Evolutionary conservation across 2,888 invertebrate species (phyloP).

Genomic region (Coelogynopora nodosa): DNA sequence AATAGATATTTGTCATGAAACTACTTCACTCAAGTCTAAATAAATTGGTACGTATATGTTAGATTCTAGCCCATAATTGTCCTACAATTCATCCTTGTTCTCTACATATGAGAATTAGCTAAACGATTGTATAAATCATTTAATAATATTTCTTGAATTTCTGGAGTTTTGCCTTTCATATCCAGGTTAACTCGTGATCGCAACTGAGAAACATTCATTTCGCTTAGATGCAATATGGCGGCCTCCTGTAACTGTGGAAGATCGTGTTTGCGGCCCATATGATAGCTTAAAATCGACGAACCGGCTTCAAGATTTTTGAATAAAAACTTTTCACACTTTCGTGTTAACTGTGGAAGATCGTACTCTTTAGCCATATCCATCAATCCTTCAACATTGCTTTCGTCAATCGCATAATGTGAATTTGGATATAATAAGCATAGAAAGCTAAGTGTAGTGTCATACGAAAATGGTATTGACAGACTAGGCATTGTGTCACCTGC

Average conservation of each 20-base stretch:
- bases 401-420: not conserved
- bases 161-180: slow-evolving; percentile 39
- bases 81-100: too few species aligned
- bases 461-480: slow-evolving; percentile 39
- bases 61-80: not conserved
- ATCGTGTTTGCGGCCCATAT: slow-evolving; percentile 42
- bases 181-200: slow-evolving; percentile 41
- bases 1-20: too few species aligned
- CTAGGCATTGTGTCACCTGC: slow-evolving; percentile 22
- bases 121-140: slow-evolving; percentile 41
- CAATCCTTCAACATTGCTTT: slow-evolving; percentile 40
- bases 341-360: slow-evolving; percentile 29
- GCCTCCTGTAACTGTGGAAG: slow-evolving; percentile 40
- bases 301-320: slow-evolving; percentile 41
- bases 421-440: slow-evolving; percentile 42
- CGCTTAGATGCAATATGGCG: slow-evolving; percentile 43
- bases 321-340: slow-evolving; percentile 44
- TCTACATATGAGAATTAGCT: slow-evolving; percentile 38
- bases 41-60: too few species aligned
- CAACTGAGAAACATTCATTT: slow-evolving; percentile 41
- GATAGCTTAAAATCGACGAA: slow-evolving; percentile 39
- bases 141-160: slow-evolving; percentile 40
- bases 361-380: slow-evolving; percentile 45
- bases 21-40: too few species aligned
- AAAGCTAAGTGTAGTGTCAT: slow-evolving; percentile 38